Evolutionary conservation across 64 coral and sea anemone genomes (phyloP).

Genomic region (Stichodactyla mertensii): DNA sequence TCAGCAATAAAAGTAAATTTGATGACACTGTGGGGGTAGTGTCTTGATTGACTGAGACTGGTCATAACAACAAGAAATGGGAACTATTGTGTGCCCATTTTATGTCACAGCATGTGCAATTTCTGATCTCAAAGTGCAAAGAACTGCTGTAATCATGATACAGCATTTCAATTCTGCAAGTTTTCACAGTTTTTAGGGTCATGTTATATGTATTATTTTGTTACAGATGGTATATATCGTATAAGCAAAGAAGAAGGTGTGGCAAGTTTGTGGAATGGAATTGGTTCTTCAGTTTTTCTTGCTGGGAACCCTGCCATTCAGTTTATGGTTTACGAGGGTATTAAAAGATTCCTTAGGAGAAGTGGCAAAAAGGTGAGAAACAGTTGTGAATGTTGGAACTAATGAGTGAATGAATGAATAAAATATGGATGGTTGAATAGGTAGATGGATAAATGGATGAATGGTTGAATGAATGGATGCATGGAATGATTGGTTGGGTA

Average conservation of each 20-base stretch:
- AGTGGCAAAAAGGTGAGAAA: constrained; percentile 59
- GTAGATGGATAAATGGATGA: too few relatives aligned
- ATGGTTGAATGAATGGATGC: neutral
- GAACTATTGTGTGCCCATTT: too few relatives aligned
- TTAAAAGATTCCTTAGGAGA: constrained; percentile 65
- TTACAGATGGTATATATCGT: constrained; percentile 63
- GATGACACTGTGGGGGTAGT: too few relatives aligned
- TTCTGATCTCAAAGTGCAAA: too few relatives aligned
- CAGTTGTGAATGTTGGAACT: neutral
- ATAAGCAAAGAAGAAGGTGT: constrained; percentile 83
- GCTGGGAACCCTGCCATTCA: constrained; percentile 95
- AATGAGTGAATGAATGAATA: neutral
- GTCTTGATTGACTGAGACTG: too few relatives aligned
- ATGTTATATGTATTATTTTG: neutral
- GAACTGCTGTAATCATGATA: too few relatives aligned
- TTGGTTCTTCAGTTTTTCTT: constrained; percentile 70
- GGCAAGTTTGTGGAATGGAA: constrained; percentile 75
- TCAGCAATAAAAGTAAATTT: too few relatives aligned
- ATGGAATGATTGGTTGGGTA: neutral
- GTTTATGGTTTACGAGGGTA: constrained; percentile 85
- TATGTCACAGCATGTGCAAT: too few relatives aligned
- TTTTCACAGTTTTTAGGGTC: neutral
- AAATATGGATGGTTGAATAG: neutral
- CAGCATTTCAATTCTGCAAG: too few relatives aligned
- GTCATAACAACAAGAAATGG: too few relatives aligned